phyloP scores from a whole-genome alignment of 2,888 invertebrate genomes.

The Ceratothoa steindachneri region DNA sequence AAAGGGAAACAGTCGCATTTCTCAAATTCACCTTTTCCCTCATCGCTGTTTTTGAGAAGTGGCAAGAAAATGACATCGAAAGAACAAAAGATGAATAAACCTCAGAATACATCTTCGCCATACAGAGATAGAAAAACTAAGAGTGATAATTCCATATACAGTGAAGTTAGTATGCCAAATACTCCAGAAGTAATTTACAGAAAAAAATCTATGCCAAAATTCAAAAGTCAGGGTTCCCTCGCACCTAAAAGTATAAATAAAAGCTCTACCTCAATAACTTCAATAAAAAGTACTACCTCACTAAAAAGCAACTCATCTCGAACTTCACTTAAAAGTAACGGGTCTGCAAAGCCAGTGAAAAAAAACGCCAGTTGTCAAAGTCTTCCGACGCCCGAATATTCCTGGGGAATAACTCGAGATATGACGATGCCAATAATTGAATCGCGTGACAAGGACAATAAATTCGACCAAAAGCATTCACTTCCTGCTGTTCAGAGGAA shows the following conservation, averaged over 20 bases:
- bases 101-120: background rate
- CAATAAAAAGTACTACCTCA: slow-evolving; percentile 38
- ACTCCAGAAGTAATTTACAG: background rate
- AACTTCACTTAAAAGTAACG: slow-evolving; percentile 28
- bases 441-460: slow-evolving; percentile 18
- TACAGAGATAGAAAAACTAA: slow-evolving; percentile 35
- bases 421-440: slow-evolving; percentile 33
- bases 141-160: slow-evolving; percentile 38
- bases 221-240: slow-evolving; percentile 25
- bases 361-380: slow-evolving; percentile 46
- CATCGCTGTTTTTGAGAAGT: background rate
- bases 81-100: slow-evolving; percentile 2
- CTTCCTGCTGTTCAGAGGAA: slow-evolving; percentile 33
- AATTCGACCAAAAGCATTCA: slow-evolving; percentile 30
- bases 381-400: slow-evolving; percentile 40
- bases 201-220: slow-evolving; percentile 28
- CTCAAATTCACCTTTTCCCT: background rate
- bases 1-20: slow-evolving; percentile 5
- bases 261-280: slow-evolving; percentile 42
- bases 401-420: slow-evolving; percentile 37
- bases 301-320: slow-evolving; percentile 34
- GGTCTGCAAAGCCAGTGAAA: slow-evolving; percentile 32
- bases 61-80: background rate
- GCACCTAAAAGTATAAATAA: slow-evolving; percentile 34
- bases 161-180: slow-evolving; percentile 26